These are phyloP conservation scores for Danio choprae DNA, from an alignment of 2,797 vertebrate species.

Conservation along the genomic window DNA sequence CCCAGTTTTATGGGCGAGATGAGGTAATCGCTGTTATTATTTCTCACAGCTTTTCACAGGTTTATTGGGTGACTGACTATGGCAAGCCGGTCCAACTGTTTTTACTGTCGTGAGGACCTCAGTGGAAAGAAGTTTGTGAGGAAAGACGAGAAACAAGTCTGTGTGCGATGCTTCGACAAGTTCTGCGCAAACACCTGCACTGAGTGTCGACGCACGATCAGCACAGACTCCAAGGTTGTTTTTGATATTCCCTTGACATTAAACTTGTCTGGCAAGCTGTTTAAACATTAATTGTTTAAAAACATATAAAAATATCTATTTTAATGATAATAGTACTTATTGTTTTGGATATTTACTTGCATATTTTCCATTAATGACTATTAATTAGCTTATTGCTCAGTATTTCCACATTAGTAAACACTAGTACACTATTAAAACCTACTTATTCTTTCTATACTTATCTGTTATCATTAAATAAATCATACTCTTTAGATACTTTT, in stretches of 20 bases:
- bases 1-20: background rate
- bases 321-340: too few species aligned
- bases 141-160: constrained; percentile 89
- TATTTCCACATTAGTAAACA: too few species aligned
- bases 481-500: too few species aligned
- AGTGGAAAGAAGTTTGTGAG: constrained; percentile 92
- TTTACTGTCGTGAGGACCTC: constrained; percentile 90
- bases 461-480: too few species aligned
- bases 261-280: background rate
- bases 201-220: constrained; percentile 90
- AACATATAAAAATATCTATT: too few species aligned
- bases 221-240: constrained; percentile 90
- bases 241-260: background rate
- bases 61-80: constrained; percentile 79
- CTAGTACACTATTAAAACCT: too few species aligned
- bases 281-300: too few species aligned
- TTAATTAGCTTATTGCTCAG: too few species aligned
- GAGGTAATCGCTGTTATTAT: constrained; percentile 29
- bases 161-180: constrained; percentile 93
- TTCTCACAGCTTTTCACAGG: constrained; percentile 54
- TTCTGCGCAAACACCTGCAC: constrained; percentile 92
- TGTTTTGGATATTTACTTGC: too few species aligned
- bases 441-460: too few species aligned
- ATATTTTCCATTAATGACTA: too few species aligned
- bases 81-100: constrained; percentile 88